Base-by-base conservation (phyloP, 2,113 vertebrate genomes). In the Rhinolophus ferrumequinum region DNA sequence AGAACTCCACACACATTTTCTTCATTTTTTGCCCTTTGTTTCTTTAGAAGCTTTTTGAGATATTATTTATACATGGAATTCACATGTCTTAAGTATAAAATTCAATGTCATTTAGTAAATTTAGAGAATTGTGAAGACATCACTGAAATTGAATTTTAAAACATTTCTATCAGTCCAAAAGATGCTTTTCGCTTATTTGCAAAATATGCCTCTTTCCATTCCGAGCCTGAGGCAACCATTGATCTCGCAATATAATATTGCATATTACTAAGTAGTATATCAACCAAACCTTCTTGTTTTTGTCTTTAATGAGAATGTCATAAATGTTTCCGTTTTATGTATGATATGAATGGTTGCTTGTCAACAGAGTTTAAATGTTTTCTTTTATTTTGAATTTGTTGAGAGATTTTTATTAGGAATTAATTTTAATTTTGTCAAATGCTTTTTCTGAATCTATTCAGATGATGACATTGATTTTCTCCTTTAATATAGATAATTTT, bases 211-310 rank as follows among this genome's bases (percentile, higher is more conserved):
- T 3, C 4, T 47, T 44, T 66, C 4, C 1, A 30, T 77, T 64
- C 10, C 1, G 12, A 16, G 15, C 1, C 38, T 3, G 19, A 69
- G n/a, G 26, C 9, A n/a, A 72, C 3, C 16, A 50, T 10, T 8
- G 50, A 38, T 52, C 3, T 41, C n/a, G 11, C 9, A 54, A 0
- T 54, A 33, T 0, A 33, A 4, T 26, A 9, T 60, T 24, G 15
- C 8, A 14, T 6, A 35, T 9, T 72, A 81, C 26, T 22, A 79
- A 56, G 2, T 19, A 69, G 2, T 33, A 3, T 35, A 13, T 44
- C 35, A 60, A 11, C 10, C 52, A 70, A 52, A 35, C 0, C 8
- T 72, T 8, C 2, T 30, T 62, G 35, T 52, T 64, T 21, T 33
- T 52, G 15, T 56, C 19, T 56, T 56, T 67, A 47, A 35, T 64